Conservation (phyloP, 2,797 vertebrate genomes). For the Cichlasoma orientale region DNA sequence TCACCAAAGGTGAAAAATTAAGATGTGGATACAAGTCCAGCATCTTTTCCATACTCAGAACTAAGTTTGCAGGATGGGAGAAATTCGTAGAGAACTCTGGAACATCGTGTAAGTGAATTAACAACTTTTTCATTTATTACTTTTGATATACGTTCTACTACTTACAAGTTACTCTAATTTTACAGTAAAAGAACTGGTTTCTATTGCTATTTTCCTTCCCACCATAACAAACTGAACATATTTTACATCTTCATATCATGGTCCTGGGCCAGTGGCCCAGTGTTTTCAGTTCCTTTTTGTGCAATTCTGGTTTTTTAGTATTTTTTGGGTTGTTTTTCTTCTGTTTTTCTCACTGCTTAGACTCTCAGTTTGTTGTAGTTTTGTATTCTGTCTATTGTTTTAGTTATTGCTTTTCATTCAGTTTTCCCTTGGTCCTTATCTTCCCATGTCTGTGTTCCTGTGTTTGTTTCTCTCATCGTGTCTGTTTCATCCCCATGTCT, state of each 20-base stretch:
- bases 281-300: too few relatives aligned
- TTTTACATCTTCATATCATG: background rate
- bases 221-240: background rate
- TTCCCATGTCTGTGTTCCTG: too few relatives aligned
- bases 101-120: constrained; percentile 52
- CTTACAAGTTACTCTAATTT: background rate
- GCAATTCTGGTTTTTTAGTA: too few relatives aligned
- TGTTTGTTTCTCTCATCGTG: too few relatives aligned
- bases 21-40: constrained; percentile 60
- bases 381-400: too few relatives aligned
- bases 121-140: background rate
- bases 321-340: too few relatives aligned
- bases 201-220: background rate
- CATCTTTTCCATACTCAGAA: constrained; percentile 70
- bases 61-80: constrained; percentile 73
- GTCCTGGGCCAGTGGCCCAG: too few relatives aligned
- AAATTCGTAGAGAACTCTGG: background rate
- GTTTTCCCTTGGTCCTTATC: too few relatives aligned
- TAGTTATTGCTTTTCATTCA: too few relatives aligned
- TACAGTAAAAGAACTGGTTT: background rate
- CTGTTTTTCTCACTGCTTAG: too few relatives aligned
- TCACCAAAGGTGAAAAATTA: constrained; percentile 74
- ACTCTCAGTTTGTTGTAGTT: too few relatives aligned
- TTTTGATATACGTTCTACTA: background rate
- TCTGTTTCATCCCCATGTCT: too few relatives aligned